Percentiles rank a stretch among this genome's conserved stretches.
Evolutionary conservation across 2,888 invertebrate genomes (phyloP).

Genomic region (Hoplodrina ambigua): DNA sequence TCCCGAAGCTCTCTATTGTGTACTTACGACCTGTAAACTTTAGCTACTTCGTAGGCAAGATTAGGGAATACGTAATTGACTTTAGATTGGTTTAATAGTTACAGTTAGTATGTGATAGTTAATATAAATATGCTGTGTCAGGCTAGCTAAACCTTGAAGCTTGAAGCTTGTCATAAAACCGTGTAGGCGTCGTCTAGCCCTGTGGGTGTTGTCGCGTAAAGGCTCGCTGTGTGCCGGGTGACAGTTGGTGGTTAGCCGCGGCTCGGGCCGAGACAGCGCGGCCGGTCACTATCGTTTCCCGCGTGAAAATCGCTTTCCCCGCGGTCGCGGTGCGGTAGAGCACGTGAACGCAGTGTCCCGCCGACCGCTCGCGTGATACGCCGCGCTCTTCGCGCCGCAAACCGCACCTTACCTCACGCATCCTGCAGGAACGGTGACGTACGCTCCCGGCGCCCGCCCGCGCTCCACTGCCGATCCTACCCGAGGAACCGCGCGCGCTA

Average conservation of each 20-base stretch:
- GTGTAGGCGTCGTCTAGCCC: constrained; percentile 49
- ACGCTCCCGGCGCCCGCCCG: constrained; percentile 82
- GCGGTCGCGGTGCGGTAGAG: constrained; percentile 80
- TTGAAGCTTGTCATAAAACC: constrained; percentile 22
- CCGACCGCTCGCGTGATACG: constrained; percentile 89
- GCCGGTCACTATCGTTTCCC: constrained; percentile 88
- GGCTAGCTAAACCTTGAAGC: constrained; percentile 23
- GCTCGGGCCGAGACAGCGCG: constrained; percentile 83
- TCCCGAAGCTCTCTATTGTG: constrained; percentile 35
- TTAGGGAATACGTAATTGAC: constrained; percentile 6
- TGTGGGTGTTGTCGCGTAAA: constrained; percentile 49
- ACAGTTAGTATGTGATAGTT: constrained; percentile 9
- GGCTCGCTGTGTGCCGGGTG: constrained; percentile 64
- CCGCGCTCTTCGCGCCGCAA: constrained; percentile 80
- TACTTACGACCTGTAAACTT: constrained; percentile 24
- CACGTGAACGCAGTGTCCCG: constrained; percentile 90
- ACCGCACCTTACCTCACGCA: constrained; percentile 70
- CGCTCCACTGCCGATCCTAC: constrained; percentile 78
- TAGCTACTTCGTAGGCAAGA: constrained; percentile 7
- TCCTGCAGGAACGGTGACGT: constrained; percentile 75
- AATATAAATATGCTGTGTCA: constrained; percentile 11
- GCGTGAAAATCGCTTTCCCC: constrained; percentile 90
- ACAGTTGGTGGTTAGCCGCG: constrained; percentile 84
- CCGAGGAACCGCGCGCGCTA: constrained; percentile 71
- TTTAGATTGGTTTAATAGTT: constrained; percentile 2